Evolutionary conservation across 92 coral and sea anemone species (phyloP).

Genomic region (Actinostola sp.): DNA sequence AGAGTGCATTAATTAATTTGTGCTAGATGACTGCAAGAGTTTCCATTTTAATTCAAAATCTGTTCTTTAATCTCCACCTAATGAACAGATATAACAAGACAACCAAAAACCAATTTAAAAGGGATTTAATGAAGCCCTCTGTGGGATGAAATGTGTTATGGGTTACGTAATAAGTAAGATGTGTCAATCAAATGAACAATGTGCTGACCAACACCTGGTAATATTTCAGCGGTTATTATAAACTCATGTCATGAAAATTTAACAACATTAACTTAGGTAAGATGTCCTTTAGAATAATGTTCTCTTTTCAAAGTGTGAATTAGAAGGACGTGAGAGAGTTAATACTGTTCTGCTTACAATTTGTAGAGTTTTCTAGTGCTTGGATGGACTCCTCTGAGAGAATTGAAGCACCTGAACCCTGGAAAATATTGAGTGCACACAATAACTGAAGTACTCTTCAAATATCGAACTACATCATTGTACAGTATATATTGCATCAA

Average conservation of each 20-base stretch:
- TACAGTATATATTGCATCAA: no score
- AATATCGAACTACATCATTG: no score
- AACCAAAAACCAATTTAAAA: constrained; percentile 9
- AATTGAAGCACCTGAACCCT: constrained; percentile 85
- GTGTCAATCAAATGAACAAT: constrained; percentile 20
- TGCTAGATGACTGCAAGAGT: no score
- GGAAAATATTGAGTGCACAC: no score
- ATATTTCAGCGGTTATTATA: not conserved
- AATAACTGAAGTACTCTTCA: no score
- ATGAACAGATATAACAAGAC: constrained; percentile 26
- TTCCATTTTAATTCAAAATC: not conserved
- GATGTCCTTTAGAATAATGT: no score
- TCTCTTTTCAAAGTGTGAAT: no score
- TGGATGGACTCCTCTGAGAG: constrained; percentile 58
- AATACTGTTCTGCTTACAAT: constrained; percentile 6
- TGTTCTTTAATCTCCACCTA: constrained; percentile 10
- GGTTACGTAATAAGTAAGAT: constrained; percentile 3
- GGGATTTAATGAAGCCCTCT: constrained; percentile 11
- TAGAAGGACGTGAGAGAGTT: not conserved
- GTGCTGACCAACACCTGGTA: not conserved
- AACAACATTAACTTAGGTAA: no score
- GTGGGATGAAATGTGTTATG: constrained; percentile 12
- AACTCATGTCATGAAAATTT: not conserved
- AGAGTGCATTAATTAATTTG: no score
- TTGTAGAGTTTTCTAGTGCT: constrained; percentile 21